Evolutionary conservation across 1,140 invertebrate species (phyloP).

Genomic region (Drosophila rufa): DNA sequence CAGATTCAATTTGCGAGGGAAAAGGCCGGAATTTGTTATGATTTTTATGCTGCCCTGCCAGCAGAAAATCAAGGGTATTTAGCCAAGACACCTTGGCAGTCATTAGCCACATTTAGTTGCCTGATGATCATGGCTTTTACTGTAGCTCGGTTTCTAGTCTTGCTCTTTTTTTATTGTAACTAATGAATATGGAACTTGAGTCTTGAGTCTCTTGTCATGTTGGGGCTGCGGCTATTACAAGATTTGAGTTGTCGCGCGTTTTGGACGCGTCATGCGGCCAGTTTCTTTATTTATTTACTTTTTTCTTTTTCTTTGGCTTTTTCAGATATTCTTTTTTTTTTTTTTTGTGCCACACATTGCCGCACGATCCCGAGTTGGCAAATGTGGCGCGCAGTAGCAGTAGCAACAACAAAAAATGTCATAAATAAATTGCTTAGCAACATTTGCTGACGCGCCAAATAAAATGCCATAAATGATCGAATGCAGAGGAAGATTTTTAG

Average conservation of each 20-base stretch:
- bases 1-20: constrained; percentile 36
- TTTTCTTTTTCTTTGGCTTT: background rate
- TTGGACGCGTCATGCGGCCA: constrained; percentile 80
- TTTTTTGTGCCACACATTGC: constrained; percentile 73
- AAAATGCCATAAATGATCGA: constrained; percentile 84
- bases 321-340: constrained; percentile 10
- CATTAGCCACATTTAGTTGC: constrained; percentile 70
- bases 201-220: constrained; percentile 76
- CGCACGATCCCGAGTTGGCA: constrained; percentile 73
- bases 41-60: constrained; percentile 18
- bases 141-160: constrained; percentile 14
- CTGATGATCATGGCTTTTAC: constrained; percentile 62
- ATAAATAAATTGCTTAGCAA: constrained; percentile 85
- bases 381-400: constrained; percentile 54
- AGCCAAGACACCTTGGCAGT: constrained; percentile 60
- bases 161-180: constrained; percentile 54
- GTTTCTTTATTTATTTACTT: constrained; percentile 59
- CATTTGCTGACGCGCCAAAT: constrained; percentile 85
- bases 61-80: constrained; percentile 43
- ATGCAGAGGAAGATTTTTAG: constrained; percentile 75
- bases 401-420: constrained; percentile 76
- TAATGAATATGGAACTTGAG: constrained; percentile 83
- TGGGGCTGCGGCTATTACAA: constrained; percentile 66
- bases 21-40: constrained; percentile 32
- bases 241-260: constrained; percentile 71